Evolutionary conservation across 2,888 invertebrate genomes (phyloP), one percentile per base, ranked within the genome.

Genomic region (Liposcelis brunnea): DNA sequence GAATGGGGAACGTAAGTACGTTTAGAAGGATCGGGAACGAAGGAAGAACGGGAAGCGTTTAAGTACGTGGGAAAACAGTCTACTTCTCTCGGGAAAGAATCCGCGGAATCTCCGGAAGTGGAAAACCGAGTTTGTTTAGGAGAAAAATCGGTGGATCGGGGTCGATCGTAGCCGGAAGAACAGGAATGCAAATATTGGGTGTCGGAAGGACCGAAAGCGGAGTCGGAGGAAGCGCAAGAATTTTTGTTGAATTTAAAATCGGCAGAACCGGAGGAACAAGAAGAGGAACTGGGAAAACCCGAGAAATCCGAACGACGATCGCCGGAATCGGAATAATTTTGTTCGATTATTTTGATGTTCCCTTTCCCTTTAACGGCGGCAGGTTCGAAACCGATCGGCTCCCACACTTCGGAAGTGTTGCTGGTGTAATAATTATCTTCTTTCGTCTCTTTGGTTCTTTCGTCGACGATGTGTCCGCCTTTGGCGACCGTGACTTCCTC

Each of bases 371-470:
- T 40, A 10, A 40, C 12, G 11, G 35, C 37, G 10, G 42, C 26
- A 8, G 33, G 18, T 6, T 44, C 46, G 5, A 48, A 40, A 14
- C 48, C 45, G 12, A 67, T 59, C 8, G 77, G 77, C 56, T 76
- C 75, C 71, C 75, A 77, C 50, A 76, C 69, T 59, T 77, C 77
- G 50, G 73, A 73, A 43, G 75, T 72, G 42, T 74, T 70, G 54
- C 73, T 77, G 40, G 74, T 71, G 59, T 77, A 79, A 55, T 70
- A 74, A 59, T 78, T 77, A 58, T 77, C 74, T 55, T 80, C 79
- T 59, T 77, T 77, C 33, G 75, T 76, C 60, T 80, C 78, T 43
- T 75, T 68, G 48, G 72, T 72, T 5, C 77, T 61, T 56, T 79
- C 79, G 59, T 80, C 79, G n/a, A 80, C 70, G 47, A 80, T 67